phyloP scores from a whole-genome alignment of 2,113 vertebrate genomes.

The Notothenia coriiceps region DNA sequence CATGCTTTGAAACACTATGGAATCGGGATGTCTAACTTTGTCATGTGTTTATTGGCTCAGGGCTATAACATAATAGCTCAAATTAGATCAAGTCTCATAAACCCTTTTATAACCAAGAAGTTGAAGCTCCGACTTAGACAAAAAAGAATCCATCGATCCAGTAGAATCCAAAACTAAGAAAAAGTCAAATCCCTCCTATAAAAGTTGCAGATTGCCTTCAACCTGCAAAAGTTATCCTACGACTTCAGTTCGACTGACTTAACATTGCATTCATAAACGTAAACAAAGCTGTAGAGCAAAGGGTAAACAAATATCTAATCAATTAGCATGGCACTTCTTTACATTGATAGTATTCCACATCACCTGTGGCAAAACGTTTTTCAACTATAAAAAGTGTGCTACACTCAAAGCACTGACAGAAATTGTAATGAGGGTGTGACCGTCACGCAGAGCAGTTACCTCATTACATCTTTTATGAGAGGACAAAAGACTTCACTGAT shows the following conservation, averaged over 20 bases:
- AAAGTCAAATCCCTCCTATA: not conserved
- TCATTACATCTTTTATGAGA: constrained; percentile 39
- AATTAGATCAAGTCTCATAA: not conserved
- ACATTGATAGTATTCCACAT: not conserved
- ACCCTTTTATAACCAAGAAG: not conserved
- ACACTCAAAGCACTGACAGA: not conserved
- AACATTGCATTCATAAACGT: too few relatives aligned
- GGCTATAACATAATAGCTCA: not conserved
- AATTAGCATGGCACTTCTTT: not conserved
- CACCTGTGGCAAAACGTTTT: not conserved
- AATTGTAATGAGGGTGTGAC: constrained; percentile 7
- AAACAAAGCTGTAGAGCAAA: not conserved
- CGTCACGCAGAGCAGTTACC: not conserved
- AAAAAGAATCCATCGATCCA: not conserved
- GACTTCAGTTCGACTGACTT: not conserved
- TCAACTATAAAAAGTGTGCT: not conserved
- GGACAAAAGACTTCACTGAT: constrained; percentile 24
- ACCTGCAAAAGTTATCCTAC: not conserved
- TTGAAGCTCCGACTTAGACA: not conserved
- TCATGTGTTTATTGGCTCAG: not conserved
- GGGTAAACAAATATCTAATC: not conserved
- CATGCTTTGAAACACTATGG: too few relatives aligned
- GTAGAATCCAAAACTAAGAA: not conserved
- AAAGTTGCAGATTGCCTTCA: not conserved
- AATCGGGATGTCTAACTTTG: too few relatives aligned